Evolutionary conservation across 2,888 invertebrate species (phyloP).

Genomic region (Heliconius charithonia): DNA sequence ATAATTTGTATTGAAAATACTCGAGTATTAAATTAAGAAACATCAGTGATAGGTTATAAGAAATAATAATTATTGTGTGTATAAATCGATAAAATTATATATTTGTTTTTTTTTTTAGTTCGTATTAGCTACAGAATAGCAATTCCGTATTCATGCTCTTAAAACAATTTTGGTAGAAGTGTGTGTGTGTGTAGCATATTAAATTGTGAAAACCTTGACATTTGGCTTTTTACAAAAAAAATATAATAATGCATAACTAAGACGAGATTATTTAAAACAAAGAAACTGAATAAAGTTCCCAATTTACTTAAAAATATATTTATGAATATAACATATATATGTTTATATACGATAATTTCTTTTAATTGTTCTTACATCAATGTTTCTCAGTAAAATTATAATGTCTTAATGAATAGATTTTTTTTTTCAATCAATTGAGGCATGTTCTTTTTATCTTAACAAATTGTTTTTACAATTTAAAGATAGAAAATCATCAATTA

Average conservation of each 20-base stretch:
- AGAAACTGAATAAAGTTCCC: slow-evolving; percentile 1
- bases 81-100: too few species aligned
- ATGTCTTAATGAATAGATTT: too few species aligned
- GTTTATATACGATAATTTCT: neutral
- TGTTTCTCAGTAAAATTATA: neutral
- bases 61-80: too few species aligned
- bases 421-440: too few species aligned
- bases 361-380: neutral
- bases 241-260: neutral
- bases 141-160: slow-evolving; percentile 12
- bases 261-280: slow-evolving; percentile 8
- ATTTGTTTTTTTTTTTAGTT: too few species aligned
- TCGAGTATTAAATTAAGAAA: too few species aligned
- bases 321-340: neutral
- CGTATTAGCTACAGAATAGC: neutral
- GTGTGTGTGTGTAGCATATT: slow-evolving; percentile 18
- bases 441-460: too few species aligned
- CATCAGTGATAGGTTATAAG: too few species aligned
- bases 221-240: slow-evolving; percentile 12
- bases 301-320: neutral
- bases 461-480: too few species aligned
- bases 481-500: too few species aligned
- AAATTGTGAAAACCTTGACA: slow-evolving; percentile 18
- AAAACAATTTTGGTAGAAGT: neutral
- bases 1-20: too few species aligned